These are phyloP conservation scores for Chlorospingus flavigularis DNA, from an alignment of 2,797 vertebrate genomes.

Conservation along the genomic window DNA sequence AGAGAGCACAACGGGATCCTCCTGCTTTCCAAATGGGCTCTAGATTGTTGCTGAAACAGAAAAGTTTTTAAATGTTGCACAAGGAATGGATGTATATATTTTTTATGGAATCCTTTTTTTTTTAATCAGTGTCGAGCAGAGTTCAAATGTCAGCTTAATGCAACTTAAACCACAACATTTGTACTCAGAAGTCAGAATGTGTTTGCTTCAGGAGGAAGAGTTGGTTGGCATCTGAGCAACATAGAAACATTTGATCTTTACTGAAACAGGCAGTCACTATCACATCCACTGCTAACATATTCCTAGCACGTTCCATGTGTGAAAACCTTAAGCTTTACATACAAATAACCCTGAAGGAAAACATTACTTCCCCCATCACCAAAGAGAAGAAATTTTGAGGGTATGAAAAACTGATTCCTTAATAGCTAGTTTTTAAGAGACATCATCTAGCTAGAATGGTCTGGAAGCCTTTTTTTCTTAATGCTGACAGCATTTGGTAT, in stretches of 20 bases:
- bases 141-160: background rate
- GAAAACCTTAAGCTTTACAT: slow-evolving; percentile 11
- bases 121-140: background rate
- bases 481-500: background rate
- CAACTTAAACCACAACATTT: background rate
- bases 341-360: background rate
- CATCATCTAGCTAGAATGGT: background rate
- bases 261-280: background rate
- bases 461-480: background rate
- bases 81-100: background rate
- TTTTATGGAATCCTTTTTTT: background rate
- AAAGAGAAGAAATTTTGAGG: background rate
- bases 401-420: background rate
- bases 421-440: background rate
- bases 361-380: background rate
- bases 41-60: background rate
- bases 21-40: background rate
- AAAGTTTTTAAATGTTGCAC: background rate
- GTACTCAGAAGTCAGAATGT: background rate
- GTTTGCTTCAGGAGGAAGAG: background rate
- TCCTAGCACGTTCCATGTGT: background rate
- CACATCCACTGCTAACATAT: slow-evolving; percentile 1
- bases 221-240: background rate
- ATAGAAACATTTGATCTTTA: slow-evolving; percentile 22
- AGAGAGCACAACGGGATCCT: background rate